Evolutionary conservation across 2,888 invertebrate genomes (phyloP).

Genomic region (Matsumyia berberina): DNA sequence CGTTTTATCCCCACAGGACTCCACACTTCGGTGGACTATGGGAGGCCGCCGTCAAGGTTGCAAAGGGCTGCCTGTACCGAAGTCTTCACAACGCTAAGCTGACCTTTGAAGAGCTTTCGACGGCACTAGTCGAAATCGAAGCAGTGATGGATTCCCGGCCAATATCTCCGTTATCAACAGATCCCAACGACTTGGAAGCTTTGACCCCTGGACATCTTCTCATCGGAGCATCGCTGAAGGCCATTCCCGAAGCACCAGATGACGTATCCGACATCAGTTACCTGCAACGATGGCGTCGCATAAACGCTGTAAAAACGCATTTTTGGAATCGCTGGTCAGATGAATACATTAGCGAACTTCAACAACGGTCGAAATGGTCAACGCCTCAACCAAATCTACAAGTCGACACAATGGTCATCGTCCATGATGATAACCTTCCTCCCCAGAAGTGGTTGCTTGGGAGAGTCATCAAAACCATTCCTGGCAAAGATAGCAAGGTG

Average conservation of each 20-base stretch:
- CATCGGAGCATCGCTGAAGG: background rate
- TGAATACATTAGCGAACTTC: constrained; percentile 17
- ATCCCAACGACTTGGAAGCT: background rate
- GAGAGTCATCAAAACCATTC: constrained; percentile 14
- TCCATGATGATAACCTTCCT: constrained; percentile 31
- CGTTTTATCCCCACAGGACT: background rate
- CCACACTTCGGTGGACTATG: constrained; percentile 12
- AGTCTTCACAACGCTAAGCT: background rate
- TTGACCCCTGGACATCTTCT: background rate
- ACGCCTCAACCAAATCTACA: background rate
- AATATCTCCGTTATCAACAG: too few relatives aligned
- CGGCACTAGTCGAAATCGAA: too few relatives aligned
- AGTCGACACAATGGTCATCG: constrained; percentile 10
- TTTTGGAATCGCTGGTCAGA: constrained; percentile 18
- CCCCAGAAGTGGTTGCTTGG: constrained; percentile 21
- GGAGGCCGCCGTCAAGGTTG: background rate
- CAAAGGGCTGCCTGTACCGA: background rate
- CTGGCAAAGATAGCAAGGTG: constrained; percentile 16
- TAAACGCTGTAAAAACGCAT: constrained; percentile 15
- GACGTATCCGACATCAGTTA: background rate
- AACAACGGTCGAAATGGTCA: constrained; percentile 26
- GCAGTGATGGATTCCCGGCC: too few relatives aligned
- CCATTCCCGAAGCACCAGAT: constrained; percentile 1
- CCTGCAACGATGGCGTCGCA: constrained; percentile 21
- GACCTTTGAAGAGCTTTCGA: background rate